Percentiles rank a stretch among this genome's conserved stretches.
These are phyloP conservation scores for Tetramorium parvispinum DNA, from an alignment of 1,140 invertebrate genomes.

Conservation along the genomic window DNA sequence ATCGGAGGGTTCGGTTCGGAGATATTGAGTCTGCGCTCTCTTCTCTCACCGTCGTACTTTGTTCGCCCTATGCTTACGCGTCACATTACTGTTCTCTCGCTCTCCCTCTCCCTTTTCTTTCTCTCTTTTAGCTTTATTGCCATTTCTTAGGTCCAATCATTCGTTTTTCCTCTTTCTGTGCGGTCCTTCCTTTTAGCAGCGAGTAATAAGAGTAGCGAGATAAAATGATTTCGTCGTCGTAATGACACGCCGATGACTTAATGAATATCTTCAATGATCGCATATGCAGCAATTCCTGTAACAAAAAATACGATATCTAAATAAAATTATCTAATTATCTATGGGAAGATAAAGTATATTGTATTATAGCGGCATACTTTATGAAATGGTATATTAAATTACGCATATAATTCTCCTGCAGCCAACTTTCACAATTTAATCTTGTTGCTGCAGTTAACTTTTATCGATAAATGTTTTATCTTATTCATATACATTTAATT, in stretches of 20 bases:
- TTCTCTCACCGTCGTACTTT: conserved; percentile 68
- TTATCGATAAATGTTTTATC: conserved; percentile 10
- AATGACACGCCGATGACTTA: background rate
- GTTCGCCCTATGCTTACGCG: conserved; percentile 48
- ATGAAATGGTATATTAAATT: background rate
- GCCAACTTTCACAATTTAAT: background rate
- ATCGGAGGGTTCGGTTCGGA: conserved; percentile 85
- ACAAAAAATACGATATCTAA: background rate
- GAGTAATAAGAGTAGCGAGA: background rate
- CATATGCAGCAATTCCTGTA: background rate
- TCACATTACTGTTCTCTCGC: conserved; percentile 40
- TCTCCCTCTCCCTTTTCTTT: conserved; percentile 5
- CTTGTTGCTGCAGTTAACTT: background rate
- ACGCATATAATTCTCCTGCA: background rate
- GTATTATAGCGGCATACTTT: background rate
- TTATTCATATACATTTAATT: conserved; percentile 14
- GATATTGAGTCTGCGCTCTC: conserved; percentile 86
- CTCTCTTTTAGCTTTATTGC: conserved; percentile 13
- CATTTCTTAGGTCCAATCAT: conserved; percentile 40
- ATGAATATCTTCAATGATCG: background rate
- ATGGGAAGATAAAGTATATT: background rate
- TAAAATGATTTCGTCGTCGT: background rate
- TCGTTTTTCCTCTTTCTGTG: background rate
- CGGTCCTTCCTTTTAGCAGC: background rate
- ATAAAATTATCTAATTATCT: background rate